Percentiles rank a stretch among this genome's conserved stretches.
phyloP scores from a whole-genome alignment of 2,113 vertebrate genomes.

The Opisthocomus hoazin region DNA sequence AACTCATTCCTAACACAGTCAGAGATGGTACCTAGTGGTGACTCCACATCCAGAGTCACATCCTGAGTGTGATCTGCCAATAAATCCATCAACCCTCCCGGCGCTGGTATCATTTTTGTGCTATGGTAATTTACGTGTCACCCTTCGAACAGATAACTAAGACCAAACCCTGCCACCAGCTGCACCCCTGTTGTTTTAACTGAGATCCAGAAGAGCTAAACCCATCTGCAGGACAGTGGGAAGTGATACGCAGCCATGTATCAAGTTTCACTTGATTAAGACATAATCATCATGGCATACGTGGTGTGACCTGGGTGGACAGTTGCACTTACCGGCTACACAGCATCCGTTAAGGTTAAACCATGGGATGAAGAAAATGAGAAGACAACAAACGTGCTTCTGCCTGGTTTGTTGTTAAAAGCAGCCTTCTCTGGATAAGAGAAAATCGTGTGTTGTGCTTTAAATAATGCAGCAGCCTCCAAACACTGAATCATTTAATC shows the following conservation, averaged over 20 bases:
- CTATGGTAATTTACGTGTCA: neutral
- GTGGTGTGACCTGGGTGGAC: neutral
- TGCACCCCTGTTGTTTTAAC: neutral
- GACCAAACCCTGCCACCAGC: neutral
- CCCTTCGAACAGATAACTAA: neutral
- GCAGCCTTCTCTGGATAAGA: neutral
- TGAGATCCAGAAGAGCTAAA: neutral
- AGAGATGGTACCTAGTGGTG: neutral
- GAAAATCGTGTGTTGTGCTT: neutral
- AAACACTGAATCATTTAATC: conserved; percentile 14
- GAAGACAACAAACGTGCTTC: neutral
- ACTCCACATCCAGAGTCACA: neutral
- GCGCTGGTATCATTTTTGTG: neutral
- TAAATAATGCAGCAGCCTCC: neutral
- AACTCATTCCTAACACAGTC: neutral
- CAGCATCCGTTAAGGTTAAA: neutral
- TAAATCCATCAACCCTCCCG: neutral
- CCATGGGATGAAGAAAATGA: neutral
- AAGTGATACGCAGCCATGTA: neutral
- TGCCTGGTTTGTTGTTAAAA: neutral
- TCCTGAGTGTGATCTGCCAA: neutral
- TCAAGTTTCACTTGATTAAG: neutral
- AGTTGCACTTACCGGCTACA: accelerated
- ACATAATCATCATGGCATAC: neutral
- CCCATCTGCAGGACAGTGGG: neutral